Base-by-base conservation (phyloP, 2,797 vertebrate species). In the Ceryle rudis region DNA sequence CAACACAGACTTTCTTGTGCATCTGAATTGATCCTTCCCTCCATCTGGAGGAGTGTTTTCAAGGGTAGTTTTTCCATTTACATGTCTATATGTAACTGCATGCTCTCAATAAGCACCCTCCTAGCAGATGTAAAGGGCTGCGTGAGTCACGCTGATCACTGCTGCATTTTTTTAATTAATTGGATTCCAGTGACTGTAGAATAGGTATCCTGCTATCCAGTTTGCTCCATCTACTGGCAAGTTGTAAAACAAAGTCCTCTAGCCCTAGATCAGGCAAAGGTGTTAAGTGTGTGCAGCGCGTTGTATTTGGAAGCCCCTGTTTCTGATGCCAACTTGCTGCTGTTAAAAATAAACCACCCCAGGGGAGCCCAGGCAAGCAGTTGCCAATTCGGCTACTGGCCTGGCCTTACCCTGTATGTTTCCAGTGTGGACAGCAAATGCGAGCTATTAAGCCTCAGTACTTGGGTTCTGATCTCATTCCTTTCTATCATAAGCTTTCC, bases 201-300 rank as follows among this genome's bases (percentile, higher is more conserved):
- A 1, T 14, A 10, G 8, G 8, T 44, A 15, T 61, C 31, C 54
- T 65, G 26, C 14, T 69, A 11, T 26, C 22, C n/a, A n/a, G 21
- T 47, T 64, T 84, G 37, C 31, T 86, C 41, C 39, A 87, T 33
- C 64, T 66, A 39, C 35, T 6, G 8, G 10, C 46, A 92, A 54
- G 10, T 0, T 60, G 4, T 29, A 79, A 74, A 54, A 54, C 26
- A 26, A 41, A 60, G 37, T 22, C 33, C 35, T 79, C 58, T 19
- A 72, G 23, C 26, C 22, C 31, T 54, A 19, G n/a, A 39, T 82
- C 37, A 3, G 7, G 31, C 64, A 90, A 60, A 73, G 25, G 14
- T 31, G 10, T 39, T 62, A 58, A 44, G 62, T 2, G 15, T 0
- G 3, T 28, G 4, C 17, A 33, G 29, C 0, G 0, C 0, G 0